Base-by-base conservation (phyloP, 2,113 vertebrate species). In the Stegostoma tigrinum region DNA sequence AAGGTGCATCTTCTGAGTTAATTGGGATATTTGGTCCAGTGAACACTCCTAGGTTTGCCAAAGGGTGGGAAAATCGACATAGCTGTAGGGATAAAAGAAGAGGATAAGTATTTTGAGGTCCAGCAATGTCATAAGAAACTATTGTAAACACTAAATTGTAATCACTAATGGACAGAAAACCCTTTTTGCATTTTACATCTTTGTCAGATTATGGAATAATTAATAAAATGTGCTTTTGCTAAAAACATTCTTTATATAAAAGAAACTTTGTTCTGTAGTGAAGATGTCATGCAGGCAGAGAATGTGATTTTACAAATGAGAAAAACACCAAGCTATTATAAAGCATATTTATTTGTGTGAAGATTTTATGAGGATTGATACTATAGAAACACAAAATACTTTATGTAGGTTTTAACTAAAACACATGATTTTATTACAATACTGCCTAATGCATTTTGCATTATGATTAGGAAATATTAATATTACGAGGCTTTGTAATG, bases 51-150 rank as follows among this genome's bases (percentile, higher is more conserved):
- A 94, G 66, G 66, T 94, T 95, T 75, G 95, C 96, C 96, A 96
- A 64, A 89, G 96, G 96, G 68, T 95, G 96, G 96, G 95, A 96
- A 75, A 95, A 95, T 17, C 87, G 95, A 87, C 96, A 96, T 5
- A 96, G 95, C 96, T 96, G 96, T 96, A 94, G 66, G 90, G 78
- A 80, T 80, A 94, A 85, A 64, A 93, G 91, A 66, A 23, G 95
- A 95, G 66, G 24, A 96, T 64, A 93, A 66, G 61, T 23, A 38
- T 94, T 68, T 72, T 95, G 94, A 95, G 68, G 68, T 72, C 17
- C 42, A 75, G 94, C 94, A 95, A 72, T 48, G 94, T 72, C 48
- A 95, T 48, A 75, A 24, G 94, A 72, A 95, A 38, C 19, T 21
- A 66, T 64, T 93, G n/a, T 66, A 93, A 64, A 66, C n/a, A 91